These are phyloP conservation scores for Sterna hirundo DNA, from an alignment of 2,113 vertebrate genomes.

Conservation along the genomic window DNA sequence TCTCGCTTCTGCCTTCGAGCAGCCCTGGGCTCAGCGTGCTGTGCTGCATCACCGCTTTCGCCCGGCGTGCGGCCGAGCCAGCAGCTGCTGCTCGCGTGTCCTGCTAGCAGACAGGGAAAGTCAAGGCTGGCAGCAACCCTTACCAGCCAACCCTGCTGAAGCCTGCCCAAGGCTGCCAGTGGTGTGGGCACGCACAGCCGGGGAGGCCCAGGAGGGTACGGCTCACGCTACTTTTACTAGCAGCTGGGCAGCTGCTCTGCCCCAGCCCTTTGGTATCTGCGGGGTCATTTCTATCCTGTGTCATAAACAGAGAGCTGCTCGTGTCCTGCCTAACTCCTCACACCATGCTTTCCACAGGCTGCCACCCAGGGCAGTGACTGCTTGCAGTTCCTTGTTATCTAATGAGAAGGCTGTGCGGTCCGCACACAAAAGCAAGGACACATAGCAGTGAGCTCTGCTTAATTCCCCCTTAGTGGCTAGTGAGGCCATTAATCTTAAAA, in stretches of 20 bases:
- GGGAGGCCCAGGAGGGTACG: neutral
- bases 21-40: neutral
- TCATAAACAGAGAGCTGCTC: neutral
- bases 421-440: neutral
- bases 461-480: neutral
- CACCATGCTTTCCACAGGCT: neutral
- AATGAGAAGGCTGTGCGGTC: neutral
- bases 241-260: neutral
- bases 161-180: neutral
- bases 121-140: neutral
- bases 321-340: neutral
- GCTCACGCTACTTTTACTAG: neutral
- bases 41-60: fast-evolving
- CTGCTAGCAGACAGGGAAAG: neutral
- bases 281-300: neutral
- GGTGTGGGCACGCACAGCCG: neutral
- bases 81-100: neutral
- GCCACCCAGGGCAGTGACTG: neutral
- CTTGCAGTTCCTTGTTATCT: neutral
- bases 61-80: fast-evolving
- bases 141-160: neutral
- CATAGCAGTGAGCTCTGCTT: fast-evolving
- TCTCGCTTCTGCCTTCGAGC: neutral
- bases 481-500: neutral
- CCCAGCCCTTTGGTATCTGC: neutral